A percentile compares a stretch with the other conserved stretches of the same genome.
Conservation (phyloP, 2,113 vertebrate genomes). For the Microcebus tavaratra region DNA sequence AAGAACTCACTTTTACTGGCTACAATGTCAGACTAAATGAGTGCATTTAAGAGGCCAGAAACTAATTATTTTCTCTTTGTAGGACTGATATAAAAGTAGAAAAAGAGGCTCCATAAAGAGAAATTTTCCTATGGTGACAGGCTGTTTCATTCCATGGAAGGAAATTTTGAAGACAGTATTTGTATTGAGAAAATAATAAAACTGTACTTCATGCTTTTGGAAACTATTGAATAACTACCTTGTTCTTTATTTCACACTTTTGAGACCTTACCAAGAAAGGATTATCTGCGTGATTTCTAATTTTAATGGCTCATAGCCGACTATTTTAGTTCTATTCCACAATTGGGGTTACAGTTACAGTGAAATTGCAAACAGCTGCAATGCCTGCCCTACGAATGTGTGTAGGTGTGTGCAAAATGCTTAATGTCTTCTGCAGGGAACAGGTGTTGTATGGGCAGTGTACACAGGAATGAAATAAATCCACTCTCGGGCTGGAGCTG, state of each 20-base stretch:
- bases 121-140: background rate
- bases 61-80: background rate
- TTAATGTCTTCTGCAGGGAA: slow-evolving; percentile 39
- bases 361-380: slow-evolving; percentile 64
- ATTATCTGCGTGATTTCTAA: background rate
- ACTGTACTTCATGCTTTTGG: background rate
- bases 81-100: background rate
- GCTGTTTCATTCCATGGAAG: background rate
- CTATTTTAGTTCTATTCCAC: background rate
- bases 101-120: background rate
- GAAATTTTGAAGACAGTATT: slow-evolving; percentile 35
- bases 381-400: slow-evolving; percentile 28
- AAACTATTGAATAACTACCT: slow-evolving; percentile 39
- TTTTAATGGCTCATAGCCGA: slow-evolving; percentile 51
- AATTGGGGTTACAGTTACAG: background rate
- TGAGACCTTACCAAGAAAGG: slow-evolving; percentile 36
- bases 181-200: slow-evolving; percentile 21
- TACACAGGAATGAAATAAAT: slow-evolving; percentile 51
- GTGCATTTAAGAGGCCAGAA: background rate
- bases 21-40: background rate
- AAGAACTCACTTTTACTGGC: background rate
- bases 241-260: slow-evolving; percentile 26
- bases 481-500: background rate
- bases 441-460: slow-evolving; percentile 27
- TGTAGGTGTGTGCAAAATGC: slow-evolving; percentile 68